Base-by-base conservation (phyloP, 2,113 vertebrate species). In the Corynorhinus townsendii region DNA sequence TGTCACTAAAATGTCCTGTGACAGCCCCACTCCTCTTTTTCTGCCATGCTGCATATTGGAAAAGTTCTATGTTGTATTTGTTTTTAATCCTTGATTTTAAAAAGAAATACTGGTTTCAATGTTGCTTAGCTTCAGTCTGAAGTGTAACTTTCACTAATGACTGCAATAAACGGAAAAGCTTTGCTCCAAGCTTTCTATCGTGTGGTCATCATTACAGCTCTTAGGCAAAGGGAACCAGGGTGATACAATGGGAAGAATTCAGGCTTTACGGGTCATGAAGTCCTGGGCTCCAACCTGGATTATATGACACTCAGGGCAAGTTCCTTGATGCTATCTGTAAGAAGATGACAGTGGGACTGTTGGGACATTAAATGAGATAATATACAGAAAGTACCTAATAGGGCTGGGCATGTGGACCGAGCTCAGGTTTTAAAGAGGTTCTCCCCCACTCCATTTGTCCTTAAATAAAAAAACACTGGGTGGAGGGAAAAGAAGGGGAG, bases 71-170 rank as follows among this genome's bases (percentile, higher is more conserved):
- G 97, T 98, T 98, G 97, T 98, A 98, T 98, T 96, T 98, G 73
- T 97, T 98, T 98, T 97, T 98, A 97, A 97, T 96, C 96, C 97
- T 97, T 98, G 97, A 98, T 98, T 98, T 4, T 76, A 56, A 66
- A 84, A 97, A 97, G 86, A 97, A 96, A 95, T 97, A 98, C 98
- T 98, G 97, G 98, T 98, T 98, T 98, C 98, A 98, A 98, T 98
- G 98, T 98, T 96, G 98, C 98, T 99, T 98, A 98, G 98, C 98
- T 98, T 99, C 98, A 97, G 98, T 98, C 99, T 98, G 98, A 98
- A 98, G 98, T 98, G 98, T 98, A 99, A 98, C 97, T 98, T 98
- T 98, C 98, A 98, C 98, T 98, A 98, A 99, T 99, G 98, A 98
- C 98, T 98, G 99, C 99, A 99, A 99, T 99, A 99, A 98, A 99